A percentile compares a stretch with the other conserved stretches of the same genome.
Evolutionary conservation across 1,140 invertebrate genomes (phyloP).

Genomic region (Pristionchus pacificus): DNA sequence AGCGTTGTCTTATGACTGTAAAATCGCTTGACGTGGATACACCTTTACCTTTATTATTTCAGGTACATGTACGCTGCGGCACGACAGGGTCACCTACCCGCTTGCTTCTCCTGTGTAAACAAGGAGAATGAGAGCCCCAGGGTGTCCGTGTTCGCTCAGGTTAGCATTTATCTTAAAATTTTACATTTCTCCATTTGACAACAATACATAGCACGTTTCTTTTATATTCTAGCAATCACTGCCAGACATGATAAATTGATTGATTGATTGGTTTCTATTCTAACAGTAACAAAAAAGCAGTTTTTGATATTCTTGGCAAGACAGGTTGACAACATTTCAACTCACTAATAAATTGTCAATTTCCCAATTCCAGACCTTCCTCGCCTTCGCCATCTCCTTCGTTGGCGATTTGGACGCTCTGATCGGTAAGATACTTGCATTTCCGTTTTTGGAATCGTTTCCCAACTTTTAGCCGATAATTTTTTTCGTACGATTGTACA

Average conservation of each 20-base stretch:
- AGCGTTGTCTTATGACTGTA: too few relatives aligned
- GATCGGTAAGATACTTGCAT: too few relatives aligned
- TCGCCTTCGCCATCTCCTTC: slow-evolving; percentile 55
- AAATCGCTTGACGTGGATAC: too few relatives aligned
- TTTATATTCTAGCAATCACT: too few relatives aligned
- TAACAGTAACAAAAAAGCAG: not conserved
- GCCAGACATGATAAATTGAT: too few relatives aligned
- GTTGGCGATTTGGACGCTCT: slow-evolving; percentile 56
- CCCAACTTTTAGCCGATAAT: too few relatives aligned
- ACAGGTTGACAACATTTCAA: too few relatives aligned
- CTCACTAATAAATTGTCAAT: not conserved
- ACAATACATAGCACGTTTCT: not conserved
- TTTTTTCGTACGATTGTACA: too few relatives aligned
- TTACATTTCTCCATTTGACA: not conserved
- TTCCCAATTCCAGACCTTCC: slow-evolving; percentile 40
- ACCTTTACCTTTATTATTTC: slow-evolving; percentile 18
- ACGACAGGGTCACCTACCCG: slow-evolving; percentile 55
- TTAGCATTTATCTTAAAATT: too few relatives aligned
- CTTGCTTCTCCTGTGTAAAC: slow-evolving; percentile 56
- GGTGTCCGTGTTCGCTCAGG: slow-evolving; percentile 53
- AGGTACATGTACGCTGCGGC: slow-evolving; percentile 58
- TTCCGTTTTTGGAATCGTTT: too few relatives aligned
- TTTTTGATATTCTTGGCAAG: too few relatives aligned
- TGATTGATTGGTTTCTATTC: too few relatives aligned
- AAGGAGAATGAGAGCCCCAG: slow-evolving; percentile 46